Percentiles rank a stretch among this genome's conserved stretches.
phyloP scores from a whole-genome alignment of 2,888 invertebrate species.

The Drosophila paramelanica region DNA sequence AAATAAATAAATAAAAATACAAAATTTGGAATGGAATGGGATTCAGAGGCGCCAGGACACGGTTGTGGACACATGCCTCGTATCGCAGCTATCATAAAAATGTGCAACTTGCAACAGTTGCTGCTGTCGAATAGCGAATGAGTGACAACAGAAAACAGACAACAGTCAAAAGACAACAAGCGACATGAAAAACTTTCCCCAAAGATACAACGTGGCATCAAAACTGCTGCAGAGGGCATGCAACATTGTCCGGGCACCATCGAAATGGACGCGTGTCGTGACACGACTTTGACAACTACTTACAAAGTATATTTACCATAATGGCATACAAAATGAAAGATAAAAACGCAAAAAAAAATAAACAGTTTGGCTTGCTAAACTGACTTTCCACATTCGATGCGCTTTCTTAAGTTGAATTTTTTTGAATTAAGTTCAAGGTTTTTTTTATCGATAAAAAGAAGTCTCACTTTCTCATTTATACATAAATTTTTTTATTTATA shows the following conservation, averaged over 20 bases:
- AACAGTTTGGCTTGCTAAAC: too few species aligned
- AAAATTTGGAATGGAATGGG: not conserved
- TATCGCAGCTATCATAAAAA: constrained; percentile 57
- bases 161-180: constrained; percentile 29
- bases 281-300: not conserved
- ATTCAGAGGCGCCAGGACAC: not conserved
- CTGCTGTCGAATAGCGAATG: constrained; percentile 24
- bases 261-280: constrained; percentile 9
- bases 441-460: too few species aligned
- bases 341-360: too few species aligned
- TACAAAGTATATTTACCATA: not conserved
- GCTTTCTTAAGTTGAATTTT: too few species aligned
- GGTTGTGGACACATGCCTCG: constrained; percentile 32
- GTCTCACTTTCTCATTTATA: too few species aligned
- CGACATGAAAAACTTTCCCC: constrained; percentile 27
- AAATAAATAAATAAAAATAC: not conserved
- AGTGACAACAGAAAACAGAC: constrained; percentile 33
- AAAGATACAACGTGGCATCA: constrained; percentile 19
- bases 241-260: constrained; percentile 32
- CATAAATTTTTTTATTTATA: too few species aligned
- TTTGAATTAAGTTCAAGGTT: too few species aligned
- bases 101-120: constrained; percentile 57
- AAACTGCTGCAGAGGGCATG: constrained; percentile 9
- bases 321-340: too few species aligned
- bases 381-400: too few species aligned